These are phyloP conservation scores for Siderastrea siderea DNA, from an alignment of 92 coral and sea anemone genomes.

Conservation along the genomic window DNA sequence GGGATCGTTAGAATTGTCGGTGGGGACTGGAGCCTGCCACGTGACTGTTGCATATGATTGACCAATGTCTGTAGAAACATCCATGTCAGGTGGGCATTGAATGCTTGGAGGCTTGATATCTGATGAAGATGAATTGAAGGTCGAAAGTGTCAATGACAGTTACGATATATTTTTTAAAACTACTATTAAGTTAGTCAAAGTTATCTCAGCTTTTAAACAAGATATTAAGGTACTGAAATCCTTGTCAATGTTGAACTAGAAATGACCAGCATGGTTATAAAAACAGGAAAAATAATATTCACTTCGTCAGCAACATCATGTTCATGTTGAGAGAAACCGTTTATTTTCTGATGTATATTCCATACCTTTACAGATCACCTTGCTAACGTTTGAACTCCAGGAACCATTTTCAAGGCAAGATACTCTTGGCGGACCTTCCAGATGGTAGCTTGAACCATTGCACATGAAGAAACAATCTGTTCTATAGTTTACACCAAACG, in stretches of 20 bases:
- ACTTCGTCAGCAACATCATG: too few relatives aligned
- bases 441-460: conserved; percentile 38
- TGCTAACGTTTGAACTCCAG: conserved; percentile 54
- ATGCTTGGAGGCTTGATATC: conserved; percentile 62
- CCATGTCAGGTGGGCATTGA: conserved; percentile 53
- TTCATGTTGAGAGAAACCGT: too few relatives aligned
- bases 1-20: conserved; percentile 72
- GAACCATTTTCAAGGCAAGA: conserved; percentile 62
- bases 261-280: too few relatives aligned
- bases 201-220: too few relatives aligned
- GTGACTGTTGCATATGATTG: conserved; percentile 53
- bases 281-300: too few relatives aligned
- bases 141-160: too few relatives aligned
- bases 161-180: too few relatives aligned
- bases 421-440: conserved; percentile 42
- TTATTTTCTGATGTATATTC: too few relatives aligned
- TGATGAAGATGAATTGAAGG: conserved; percentile 16
- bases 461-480: conserved; percentile 63
- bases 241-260: too few relatives aligned
- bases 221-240: too few relatives aligned
- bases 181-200: too few relatives aligned
- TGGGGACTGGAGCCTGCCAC: conserved; percentile 65
- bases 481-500: conserved; percentile 43
- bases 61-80: conserved; percentile 46
- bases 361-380: conserved; percentile 59